Conservation (phyloP, 2,888 invertebrate species). For the Steinernema hermaphroditum region DNA sequence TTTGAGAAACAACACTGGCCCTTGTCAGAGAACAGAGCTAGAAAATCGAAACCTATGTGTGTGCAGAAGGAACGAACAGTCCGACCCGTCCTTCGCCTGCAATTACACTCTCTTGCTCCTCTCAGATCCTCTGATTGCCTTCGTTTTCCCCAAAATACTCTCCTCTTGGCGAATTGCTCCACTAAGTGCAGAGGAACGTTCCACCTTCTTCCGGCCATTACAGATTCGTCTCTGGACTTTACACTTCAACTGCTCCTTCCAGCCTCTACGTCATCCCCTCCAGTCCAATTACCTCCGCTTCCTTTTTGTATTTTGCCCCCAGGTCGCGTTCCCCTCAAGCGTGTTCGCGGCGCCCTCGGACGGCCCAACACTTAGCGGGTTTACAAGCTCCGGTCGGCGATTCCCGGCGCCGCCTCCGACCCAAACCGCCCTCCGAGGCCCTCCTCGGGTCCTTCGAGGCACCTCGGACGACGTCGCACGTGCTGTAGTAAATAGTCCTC, state of each 20-base stretch:
- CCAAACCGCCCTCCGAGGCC: not conserved
- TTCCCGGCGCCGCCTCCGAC: not conserved
- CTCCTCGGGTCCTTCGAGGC: not conserved
- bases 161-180: not conserved
- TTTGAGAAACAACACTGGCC: too few species aligned
- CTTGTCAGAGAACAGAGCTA: too few species aligned
- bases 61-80: too few species aligned
- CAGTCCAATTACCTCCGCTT: not conserved
- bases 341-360: not conserved
- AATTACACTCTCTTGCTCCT: too few species aligned
- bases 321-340: not conserved
- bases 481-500: not conserved
- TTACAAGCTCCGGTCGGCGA: too few species aligned
- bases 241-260: not conserved
- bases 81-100: too few species aligned
- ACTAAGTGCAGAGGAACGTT: too few species aligned
- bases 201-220: too few species aligned
- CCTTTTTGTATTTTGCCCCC: not conserved
- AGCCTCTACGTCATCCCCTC: not conserved
- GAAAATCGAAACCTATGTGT: too few species aligned
- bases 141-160: not conserved
- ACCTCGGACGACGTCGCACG: not conserved
- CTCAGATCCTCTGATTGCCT: not conserved
- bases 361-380: not conserved
- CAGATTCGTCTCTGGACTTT: not conserved